Evolutionary conservation across 2,888 invertebrate species (phyloP).

Genomic region (Agrotis ipsilon): DNA sequence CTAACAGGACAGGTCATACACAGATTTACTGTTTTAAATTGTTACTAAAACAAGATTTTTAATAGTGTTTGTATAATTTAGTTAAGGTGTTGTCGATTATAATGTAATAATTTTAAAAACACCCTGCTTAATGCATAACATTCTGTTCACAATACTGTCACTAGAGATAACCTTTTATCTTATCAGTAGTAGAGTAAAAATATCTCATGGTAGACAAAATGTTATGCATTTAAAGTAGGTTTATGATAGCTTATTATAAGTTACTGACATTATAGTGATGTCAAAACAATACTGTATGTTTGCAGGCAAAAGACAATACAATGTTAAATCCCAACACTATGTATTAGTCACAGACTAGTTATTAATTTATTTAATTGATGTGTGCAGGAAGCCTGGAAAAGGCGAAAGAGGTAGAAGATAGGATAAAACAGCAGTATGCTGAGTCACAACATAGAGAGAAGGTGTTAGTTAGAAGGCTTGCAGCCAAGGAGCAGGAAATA

Average conservation of each 20-base stretch:
- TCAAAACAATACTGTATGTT: conserved; percentile 40
- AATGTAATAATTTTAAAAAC: conserved; percentile 58
- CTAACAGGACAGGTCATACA: not conserved
- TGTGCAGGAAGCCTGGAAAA: conserved; percentile 93
- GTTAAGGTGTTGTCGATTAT: conserved; percentile 91
- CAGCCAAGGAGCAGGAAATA: conserved; percentile 99
- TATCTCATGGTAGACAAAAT: conserved; percentile 40
- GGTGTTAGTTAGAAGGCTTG: conserved; percentile 97
- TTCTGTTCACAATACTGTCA: conserved; percentile 39
- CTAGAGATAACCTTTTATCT: conserved; percentile 46
- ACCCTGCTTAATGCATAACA: conserved; percentile 39
- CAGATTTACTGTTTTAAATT: conserved; percentile 2
- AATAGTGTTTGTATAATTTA: conserved; percentile 70
- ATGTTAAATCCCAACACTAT: conserved; percentile 17
- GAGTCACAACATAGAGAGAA: conserved; percentile 98
- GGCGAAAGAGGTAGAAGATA: conserved; percentile 95
- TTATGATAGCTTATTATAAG: conserved; percentile 40
- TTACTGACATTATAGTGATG: conserved; percentile 24
- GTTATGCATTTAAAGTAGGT: conserved; percentile 43
- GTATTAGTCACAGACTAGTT: conserved; percentile 3
- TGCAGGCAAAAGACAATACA: conserved; percentile 7
- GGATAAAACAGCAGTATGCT: conserved; percentile 94
- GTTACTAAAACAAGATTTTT: conserved; percentile 11
- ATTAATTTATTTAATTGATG: conserved; percentile 64
- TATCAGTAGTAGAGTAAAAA: conserved; percentile 45